phyloP scores from a whole-genome alignment of 2,797 vertebrate species.

The Pelochelys cantorii region DNA sequence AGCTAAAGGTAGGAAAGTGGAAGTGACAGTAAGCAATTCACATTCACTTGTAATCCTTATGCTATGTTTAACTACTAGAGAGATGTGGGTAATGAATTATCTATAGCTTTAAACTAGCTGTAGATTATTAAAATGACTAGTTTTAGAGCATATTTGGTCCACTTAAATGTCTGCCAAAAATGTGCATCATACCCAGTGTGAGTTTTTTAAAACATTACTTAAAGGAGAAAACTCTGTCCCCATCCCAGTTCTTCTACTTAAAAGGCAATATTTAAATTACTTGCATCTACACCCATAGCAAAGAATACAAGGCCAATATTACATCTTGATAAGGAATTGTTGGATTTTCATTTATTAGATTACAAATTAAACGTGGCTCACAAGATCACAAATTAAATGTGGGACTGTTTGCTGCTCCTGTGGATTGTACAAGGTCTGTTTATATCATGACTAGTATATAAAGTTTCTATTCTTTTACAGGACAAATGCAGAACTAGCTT shows the following conservation, averaged over 20 bases:
- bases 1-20: not conserved
- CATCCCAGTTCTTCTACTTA: not conserved
- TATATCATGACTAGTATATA: not conserved
- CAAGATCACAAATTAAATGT: not conserved
- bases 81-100: not conserved
- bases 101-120: not conserved
- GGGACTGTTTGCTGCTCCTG: not conserved
- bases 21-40: slow-evolving; percentile 26
- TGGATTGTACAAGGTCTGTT: not conserved
- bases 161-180: not conserved
- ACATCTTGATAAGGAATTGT: accelerated
- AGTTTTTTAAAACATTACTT: not conserved
- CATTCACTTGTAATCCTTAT: slow-evolving; percentile 19
- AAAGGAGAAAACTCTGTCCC: not conserved
- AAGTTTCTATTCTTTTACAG: not conserved
- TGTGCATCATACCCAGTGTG: not conserved
- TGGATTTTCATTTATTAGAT: not conserved
- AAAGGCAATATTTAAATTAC: not conserved
- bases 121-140: not conserved
- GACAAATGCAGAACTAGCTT: not conserved
- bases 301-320: not conserved
- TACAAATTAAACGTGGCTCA: accelerated
- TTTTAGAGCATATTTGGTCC: not conserved
- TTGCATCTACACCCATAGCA: not conserved
- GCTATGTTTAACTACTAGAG: not conserved